phyloP scores from a whole-genome alignment of 64 coral and sea anemone species.

The Stylophora pistillata region DNA sequence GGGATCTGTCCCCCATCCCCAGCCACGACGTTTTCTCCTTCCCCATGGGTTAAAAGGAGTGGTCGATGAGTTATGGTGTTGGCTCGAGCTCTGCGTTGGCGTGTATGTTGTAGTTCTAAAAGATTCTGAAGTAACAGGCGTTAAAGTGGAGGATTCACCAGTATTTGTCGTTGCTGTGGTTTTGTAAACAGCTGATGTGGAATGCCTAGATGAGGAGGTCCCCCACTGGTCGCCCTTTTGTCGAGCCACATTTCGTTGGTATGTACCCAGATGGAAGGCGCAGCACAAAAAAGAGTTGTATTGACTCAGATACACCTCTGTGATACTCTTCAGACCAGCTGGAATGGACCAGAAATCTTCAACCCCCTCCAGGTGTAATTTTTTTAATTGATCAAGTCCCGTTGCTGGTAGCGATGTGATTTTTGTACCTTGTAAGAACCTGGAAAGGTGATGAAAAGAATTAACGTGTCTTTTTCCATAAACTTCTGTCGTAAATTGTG shows the following conservation, averaged over 20 bases:
- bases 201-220: neutral
- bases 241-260: slow-evolving; percentile 21
- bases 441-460: neutral
- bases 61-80: neutral
- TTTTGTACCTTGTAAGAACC: slow-evolving; percentile 70
- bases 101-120: neutral
- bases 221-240: neutral
- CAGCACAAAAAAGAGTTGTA: slow-evolving; percentile 91
- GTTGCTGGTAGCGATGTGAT: slow-evolving; percentile 65
- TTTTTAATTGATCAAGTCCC: slow-evolving; percentile 54
- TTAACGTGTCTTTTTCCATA: neutral
- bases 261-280: slow-evolving; percentile 42
- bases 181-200: neutral
- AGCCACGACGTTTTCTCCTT: slow-evolving; percentile 2
- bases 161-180: neutral
- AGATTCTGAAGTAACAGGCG: neutral
- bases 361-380: slow-evolving; percentile 58
- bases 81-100: neutral
- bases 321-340: slow-evolving; percentile 50
- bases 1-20: neutral
- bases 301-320: slow-evolving; percentile 56
- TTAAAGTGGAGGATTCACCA: slow-evolving; percentile 15
- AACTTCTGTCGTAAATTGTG: no score
- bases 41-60: neutral
- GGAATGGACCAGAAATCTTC: slow-evolving; percentile 75